These are phyloP conservation scores for Graphium colonna DNA, from an alignment of 2,888 invertebrate species.

Conservation along the genomic window DNA sequence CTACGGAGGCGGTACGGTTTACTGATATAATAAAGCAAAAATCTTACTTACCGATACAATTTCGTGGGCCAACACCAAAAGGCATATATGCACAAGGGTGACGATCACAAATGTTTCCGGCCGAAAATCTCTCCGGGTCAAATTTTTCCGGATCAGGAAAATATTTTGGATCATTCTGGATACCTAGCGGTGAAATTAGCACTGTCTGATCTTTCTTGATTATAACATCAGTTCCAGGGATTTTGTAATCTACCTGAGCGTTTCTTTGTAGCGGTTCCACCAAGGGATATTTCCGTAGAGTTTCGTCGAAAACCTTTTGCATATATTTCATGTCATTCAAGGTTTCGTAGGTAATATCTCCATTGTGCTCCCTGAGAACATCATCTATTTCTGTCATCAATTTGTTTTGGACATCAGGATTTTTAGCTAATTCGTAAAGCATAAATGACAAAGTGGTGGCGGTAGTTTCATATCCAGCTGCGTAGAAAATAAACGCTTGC, in stretches of 20 bases:
- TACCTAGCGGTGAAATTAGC: slow-evolving; percentile 47
- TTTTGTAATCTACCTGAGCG: no score
- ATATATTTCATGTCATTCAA: slow-evolving; percentile 58
- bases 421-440: slow-evolving; percentile 49
- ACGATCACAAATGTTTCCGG: slow-evolving; percentile 61
- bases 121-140: slow-evolving; percentile 62
- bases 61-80: slow-evolving; percentile 61
- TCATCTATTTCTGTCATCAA: slow-evolving; percentile 45
- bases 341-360: slow-evolving; percentile 52
- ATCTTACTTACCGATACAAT: slow-evolving; percentile 65
- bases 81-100: slow-evolving; percentile 52
- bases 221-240: slow-evolving; percentile 35
- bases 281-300: slow-evolving; percentile 10
- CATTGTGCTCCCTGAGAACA: slow-evolving; percentile 40
- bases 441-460: slow-evolving; percentile 55
- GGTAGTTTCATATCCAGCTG: slow-evolving; percentile 66
- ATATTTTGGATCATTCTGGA: slow-evolving; percentile 51
- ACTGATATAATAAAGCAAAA: no score
- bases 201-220: slow-evolving; percentile 50
- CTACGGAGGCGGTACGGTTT: no score
- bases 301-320: no score
- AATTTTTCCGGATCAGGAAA: no score
- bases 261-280: slow-evolving; percentile 7
- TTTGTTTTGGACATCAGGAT: slow-evolving; percentile 55
- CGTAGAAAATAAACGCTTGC: slow-evolving; percentile 64